A percentile compares a stretch with the other conserved stretches of the same genome.
phyloP scores from a whole-genome alignment of 2,888 invertebrate genomes.

The Noctua fimbriata region DNA sequence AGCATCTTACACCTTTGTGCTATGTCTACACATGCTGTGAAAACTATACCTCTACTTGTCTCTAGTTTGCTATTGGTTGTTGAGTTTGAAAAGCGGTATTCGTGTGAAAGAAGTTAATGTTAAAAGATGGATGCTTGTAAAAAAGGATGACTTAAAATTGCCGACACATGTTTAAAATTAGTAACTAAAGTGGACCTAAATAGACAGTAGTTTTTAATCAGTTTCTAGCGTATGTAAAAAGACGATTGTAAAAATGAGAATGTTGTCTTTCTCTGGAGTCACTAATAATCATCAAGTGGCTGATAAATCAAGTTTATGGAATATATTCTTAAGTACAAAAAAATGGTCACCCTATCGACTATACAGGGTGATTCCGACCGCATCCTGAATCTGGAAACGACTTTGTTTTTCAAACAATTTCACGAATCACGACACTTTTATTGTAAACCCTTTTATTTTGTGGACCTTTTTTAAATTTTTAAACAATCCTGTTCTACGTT shows the following conservation, averaged over 20 bases:
- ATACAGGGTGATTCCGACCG: constrained; percentile 34
- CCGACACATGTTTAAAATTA: background rate
- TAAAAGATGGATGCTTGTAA: background rate
- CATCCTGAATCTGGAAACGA: constrained; percentile 48
- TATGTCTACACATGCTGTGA: background rate
- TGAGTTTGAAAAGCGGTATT: background rate
- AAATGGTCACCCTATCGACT: constrained; percentile 41
- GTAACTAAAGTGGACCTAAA: too few species aligned
- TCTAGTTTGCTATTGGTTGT: background rate
- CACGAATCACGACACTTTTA: constrained; percentile 60
- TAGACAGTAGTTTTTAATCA: background rate
- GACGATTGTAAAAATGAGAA: background rate
- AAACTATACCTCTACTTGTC: background rate
- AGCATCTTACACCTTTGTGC: background rate
- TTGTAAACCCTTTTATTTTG: constrained; percentile 53
- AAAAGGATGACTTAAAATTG: background rate
- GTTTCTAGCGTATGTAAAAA: background rate
- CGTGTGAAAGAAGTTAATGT: too few species aligned
- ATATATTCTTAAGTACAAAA: background rate
- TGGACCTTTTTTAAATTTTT: constrained; percentile 40
- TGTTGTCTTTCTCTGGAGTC: background rate
- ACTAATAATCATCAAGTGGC: background rate
- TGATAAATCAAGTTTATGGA: background rate
- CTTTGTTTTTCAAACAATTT: constrained; percentile 64
- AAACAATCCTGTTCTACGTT: constrained; percentile 28